A percentile compares a stretch with the other conserved stretches of the same genome.
Conservation (phyloP, 1,140 invertebrate genomes). For the Ephestia elutella region DNA sequence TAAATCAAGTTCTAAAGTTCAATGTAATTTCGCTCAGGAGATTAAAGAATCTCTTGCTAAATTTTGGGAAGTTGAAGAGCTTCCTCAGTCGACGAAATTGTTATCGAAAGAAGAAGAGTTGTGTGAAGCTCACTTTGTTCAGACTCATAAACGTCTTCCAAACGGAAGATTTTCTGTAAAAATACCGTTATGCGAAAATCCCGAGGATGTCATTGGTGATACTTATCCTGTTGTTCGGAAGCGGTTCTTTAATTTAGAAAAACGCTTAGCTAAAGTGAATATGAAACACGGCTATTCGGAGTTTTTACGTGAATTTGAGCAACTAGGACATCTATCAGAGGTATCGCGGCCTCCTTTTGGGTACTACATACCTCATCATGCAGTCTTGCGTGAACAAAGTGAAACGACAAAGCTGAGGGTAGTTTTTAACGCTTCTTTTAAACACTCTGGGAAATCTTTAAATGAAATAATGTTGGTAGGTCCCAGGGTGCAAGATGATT, state of each 20-base stretch:
- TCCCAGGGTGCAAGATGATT: neutral
- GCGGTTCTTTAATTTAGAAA: neutral
- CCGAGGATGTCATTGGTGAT: neutral
- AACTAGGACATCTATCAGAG: too few species aligned
- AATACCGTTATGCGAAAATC: neutral
- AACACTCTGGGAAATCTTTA: constrained; percentile 4
- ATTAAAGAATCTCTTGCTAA: neutral
- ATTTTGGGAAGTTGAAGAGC: neutral
- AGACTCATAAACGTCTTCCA: neutral
- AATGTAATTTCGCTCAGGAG: constrained; percentile 1
- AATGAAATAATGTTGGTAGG: constrained; percentile 7
- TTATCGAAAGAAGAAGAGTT: too few species aligned
- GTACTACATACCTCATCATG: constrained; percentile 9
- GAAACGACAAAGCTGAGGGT: constrained; percentile 10
- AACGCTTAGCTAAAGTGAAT: too few species aligned
- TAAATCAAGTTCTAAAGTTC: neutral
- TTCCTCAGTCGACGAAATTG: neutral
- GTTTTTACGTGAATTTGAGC: too few species aligned
- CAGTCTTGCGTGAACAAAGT: neutral
- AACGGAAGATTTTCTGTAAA: constrained; percentile 5
- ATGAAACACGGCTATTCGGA: too few species aligned
- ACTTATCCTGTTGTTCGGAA: neutral
- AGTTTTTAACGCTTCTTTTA: constrained; percentile 9
- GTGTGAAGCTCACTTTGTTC: neutral
- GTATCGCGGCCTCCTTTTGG: too few species aligned